phyloP scores from a whole-genome alignment of 2,797 vertebrate genomes.

The Australoheros facetus region DNA sequence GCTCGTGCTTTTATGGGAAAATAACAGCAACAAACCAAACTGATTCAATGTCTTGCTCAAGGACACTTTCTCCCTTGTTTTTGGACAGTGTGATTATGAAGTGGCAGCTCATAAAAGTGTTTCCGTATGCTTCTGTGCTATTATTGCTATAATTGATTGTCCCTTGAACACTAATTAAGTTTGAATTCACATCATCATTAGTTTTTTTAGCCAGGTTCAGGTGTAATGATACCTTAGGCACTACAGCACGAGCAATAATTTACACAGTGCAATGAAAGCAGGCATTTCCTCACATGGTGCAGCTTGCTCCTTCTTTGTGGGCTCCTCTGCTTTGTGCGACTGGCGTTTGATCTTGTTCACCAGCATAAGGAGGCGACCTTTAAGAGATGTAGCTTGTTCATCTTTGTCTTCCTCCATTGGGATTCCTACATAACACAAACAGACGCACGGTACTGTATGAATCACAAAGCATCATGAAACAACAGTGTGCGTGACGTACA shows the following conservation, averaged over 20 bases:
- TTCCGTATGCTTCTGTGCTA: neutral
- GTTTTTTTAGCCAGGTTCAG: neutral
- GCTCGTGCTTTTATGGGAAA: neutral
- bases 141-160: neutral
- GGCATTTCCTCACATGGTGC: constrained; percentile 86
- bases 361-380: constrained; percentile 88
- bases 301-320: constrained; percentile 83
- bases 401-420: constrained; percentile 93
- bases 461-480: constrained; percentile 15
- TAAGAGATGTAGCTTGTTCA: constrained; percentile 87
- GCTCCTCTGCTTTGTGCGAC: constrained; percentile 84
- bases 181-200: neutral
- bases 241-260: neutral
- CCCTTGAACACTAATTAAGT: neutral
- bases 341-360: constrained; percentile 93
- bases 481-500: neutral
- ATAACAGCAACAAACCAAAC: neutral
- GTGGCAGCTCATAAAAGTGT: neutral
- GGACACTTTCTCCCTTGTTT: neutral
- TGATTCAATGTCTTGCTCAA: neutral
- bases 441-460: neutral
- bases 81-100: neutral
- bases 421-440: constrained; percentile 83
- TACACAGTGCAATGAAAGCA: neutral
- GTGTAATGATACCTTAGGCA: neutral